Percentiles rank a stretch among this genome's conserved stretches.
Conservation (phyloP, 2,888 invertebrate species). For the Cataglyphis albicans region DNA sequence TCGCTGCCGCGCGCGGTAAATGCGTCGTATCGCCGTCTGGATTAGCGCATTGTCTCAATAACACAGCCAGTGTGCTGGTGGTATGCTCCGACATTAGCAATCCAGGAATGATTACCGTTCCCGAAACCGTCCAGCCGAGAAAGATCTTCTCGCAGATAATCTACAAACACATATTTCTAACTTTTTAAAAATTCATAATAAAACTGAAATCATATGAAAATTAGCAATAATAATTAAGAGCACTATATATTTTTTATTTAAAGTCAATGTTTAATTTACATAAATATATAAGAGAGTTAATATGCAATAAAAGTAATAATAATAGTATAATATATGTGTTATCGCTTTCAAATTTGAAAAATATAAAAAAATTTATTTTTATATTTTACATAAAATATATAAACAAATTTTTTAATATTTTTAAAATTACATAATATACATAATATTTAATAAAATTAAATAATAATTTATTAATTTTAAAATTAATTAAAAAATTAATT, state of each 20-base stretch:
- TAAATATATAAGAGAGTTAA: neutral
- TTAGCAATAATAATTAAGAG: neutral
- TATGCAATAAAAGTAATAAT: neutral
- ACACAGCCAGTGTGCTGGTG: conserved; percentile 87
- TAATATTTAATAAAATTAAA: too few relatives aligned
- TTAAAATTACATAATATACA: too few relatives aligned
- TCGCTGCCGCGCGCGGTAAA: conserved; percentile 86
- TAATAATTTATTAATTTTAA: too few relatives aligned
- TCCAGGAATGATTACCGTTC: conserved; percentile 88
- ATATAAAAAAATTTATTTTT: too few relatives aligned
- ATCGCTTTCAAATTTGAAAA: too few relatives aligned
- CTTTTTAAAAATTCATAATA: neutral
- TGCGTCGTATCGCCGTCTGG: conserved; percentile 86
- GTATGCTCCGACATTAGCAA: conserved; percentile 88
- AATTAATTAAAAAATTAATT: too few relatives aligned
- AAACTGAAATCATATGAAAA: neutral
- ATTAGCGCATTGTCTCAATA: conserved; percentile 88
- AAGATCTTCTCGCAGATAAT: conserved; percentile 90
- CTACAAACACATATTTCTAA: conserved; percentile 83
- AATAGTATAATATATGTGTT: neutral
- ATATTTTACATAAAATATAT: too few relatives aligned
- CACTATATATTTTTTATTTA: neutral
- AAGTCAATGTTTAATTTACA: too few relatives aligned
- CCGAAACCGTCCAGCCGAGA: conserved; percentile 89
- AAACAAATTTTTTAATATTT: too few relatives aligned